phyloP scores from a whole-genome alignment of 1,140 invertebrate genomes.

The Drosophila ogumai region DNA sequence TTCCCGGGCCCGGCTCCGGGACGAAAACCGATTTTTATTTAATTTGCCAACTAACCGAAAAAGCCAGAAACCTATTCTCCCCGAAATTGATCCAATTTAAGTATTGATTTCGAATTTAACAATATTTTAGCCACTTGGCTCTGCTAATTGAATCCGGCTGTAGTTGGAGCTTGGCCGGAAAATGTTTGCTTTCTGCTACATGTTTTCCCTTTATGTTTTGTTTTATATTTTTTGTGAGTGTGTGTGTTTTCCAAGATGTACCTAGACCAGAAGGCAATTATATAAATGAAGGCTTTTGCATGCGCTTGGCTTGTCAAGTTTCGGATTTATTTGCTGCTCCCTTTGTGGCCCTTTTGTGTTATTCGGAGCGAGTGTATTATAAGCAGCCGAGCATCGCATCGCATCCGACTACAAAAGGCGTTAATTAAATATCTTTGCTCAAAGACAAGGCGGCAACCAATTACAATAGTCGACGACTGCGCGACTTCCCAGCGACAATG shows the following conservation, averaged over 20 bases:
- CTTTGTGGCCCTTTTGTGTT: constrained; percentile 24
- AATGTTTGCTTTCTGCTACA: constrained; percentile 13
- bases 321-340: constrained; percentile 51
- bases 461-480: constrained; percentile 50
- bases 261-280: constrained; percentile 42
- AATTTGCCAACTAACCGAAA: constrained; percentile 45
- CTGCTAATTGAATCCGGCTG: constrained; percentile 28
- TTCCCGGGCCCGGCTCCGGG: neutral
- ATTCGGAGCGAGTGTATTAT: constrained; percentile 18
- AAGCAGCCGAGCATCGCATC: constrained; percentile 25
- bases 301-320: constrained; percentile 58
- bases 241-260: constrained; percentile 3
- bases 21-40: constrained; percentile 37
- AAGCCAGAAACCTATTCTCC: constrained; percentile 18
- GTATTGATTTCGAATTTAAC: constrained; percentile 23
- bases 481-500: constrained; percentile 38
- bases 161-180: neutral
- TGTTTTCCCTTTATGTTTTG: neutral
- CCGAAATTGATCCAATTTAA: constrained; percentile 32
- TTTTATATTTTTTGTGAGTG: neutral
- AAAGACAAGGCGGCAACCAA: constrained; percentile 70
- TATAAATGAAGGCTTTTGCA: constrained; percentile 40
- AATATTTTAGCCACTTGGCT: constrained; percentile 34
- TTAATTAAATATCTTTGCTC: constrained; percentile 78
- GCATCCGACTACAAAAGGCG: constrained; percentile 65